These are phyloP conservation scores for Pipa parva DNA, from an alignment of 2,113 vertebrate genomes.

Conservation along the genomic window DNA sequence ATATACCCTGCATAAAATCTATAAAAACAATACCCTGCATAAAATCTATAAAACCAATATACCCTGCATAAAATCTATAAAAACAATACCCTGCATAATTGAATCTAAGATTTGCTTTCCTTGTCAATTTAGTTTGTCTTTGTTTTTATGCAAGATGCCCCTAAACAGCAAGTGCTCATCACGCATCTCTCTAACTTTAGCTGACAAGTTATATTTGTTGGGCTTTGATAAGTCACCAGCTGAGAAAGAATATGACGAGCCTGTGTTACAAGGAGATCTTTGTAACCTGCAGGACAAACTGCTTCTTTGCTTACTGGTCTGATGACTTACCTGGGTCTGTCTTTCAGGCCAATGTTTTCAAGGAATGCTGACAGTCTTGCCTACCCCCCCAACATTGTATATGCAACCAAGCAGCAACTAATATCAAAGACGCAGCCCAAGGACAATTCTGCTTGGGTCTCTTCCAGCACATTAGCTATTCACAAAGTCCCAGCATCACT, in stretches of 20 bases:
- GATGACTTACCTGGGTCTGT: conserved; percentile 63
- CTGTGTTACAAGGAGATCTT: conserved; percentile 5
- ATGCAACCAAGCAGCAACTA: conserved; percentile 74
- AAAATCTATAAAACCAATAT: no score
- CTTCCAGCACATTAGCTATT: conserved; percentile 40
- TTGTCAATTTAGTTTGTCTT: conserved; percentile 48
- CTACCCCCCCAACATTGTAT: conserved; percentile 62
- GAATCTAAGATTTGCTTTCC: neutral
- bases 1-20: no score
- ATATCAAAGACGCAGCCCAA: conserved; percentile 66
- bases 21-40: no score
- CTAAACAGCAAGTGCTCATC: conserved; percentile 56
- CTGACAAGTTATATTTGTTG: conserved; percentile 69
- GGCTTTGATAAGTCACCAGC: conserved; percentile 58
- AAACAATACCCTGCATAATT: no score
- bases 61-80: neutral
- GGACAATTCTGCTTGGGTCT: conserved; percentile 58
- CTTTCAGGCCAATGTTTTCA: conserved; percentile 71
- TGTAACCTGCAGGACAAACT: conserved; percentile 36
- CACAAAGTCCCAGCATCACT: conserved; percentile 44
- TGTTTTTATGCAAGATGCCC: conserved; percentile 42
- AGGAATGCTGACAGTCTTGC: conserved; percentile 76
- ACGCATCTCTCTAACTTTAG: conserved; percentile 57
- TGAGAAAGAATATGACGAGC: conserved; percentile 46
- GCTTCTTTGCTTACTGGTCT: conserved; percentile 49